phyloP scores from a whole-genome alignment of 2,888 invertebrate genomes.

The Caenorhabditis drosophilae region DNA sequence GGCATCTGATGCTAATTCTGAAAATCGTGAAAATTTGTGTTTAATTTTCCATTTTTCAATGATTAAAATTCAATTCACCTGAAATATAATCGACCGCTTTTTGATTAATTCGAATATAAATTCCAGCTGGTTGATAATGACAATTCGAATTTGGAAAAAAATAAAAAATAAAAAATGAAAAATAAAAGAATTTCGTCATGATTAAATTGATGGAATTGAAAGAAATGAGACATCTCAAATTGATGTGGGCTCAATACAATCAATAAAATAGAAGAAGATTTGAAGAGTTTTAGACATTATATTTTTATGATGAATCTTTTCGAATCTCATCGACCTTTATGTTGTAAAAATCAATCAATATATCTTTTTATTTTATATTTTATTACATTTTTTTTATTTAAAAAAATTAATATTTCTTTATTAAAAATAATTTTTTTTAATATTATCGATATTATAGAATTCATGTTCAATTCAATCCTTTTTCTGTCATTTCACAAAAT shows the following conservation, averaged over 20 bases:
- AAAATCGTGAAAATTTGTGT: too few species aligned
- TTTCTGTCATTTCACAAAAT: background rate
- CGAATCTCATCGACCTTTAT: too few species aligned
- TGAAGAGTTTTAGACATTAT: background rate
- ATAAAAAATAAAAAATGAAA: background rate
- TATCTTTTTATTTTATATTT: background rate
- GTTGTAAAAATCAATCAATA: too few species aligned
- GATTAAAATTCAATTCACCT: conserved; percentile 18
- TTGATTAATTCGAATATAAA: conserved; percentile 47
- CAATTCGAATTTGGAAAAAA: background rate
- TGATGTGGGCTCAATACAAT: background rate
- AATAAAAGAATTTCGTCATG: background rate
- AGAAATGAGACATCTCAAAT: background rate
- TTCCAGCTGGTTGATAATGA: conserved; percentile 35
- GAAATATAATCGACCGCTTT: conserved; percentile 47
- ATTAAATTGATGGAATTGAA: background rate
- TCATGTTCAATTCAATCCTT: background rate
- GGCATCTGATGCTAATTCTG: conserved; percentile 46
- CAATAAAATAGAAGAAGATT: background rate
- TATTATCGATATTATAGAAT: background rate
- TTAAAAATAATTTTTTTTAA: too few species aligned
- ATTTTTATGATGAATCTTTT: background rate
- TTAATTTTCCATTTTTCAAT: background rate
- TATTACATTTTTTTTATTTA: background rate
- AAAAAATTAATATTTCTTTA: too few species aligned